Base-by-base conservation (phyloP, 1,140 invertebrate genomes). In the Drosophila parabipectinata region DNA sequence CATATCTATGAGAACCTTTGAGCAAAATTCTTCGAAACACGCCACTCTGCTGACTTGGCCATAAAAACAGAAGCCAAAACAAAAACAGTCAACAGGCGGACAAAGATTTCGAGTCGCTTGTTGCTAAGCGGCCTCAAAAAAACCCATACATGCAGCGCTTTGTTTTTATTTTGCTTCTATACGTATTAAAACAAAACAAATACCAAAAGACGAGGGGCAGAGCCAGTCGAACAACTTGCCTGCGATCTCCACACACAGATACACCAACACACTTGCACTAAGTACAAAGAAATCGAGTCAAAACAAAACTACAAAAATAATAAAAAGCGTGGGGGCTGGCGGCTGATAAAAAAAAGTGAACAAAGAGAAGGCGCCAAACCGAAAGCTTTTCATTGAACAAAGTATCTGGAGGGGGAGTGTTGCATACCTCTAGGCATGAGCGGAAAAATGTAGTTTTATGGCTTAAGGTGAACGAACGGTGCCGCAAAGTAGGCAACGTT, bases 281-380 rank as follows among this genome's bases (percentile, higher is more conserved):
- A 44, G 15, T 14, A 15, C 15, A 51, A 62, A 66, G 68, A 87
- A 79, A 83, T 53, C 60, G 79, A 79, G 60, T 61, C 83, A 87
- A 83, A 87, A 87, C 83, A 87, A 87, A 87, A 89, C 59, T 53
- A 77, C 72, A 88, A 87, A 79, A 88, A 87, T 77, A 87, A 53
- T 77, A 34, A 51, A 14, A 10, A 52, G 21, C 0, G 14, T 15
- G 32, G 18, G 4, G 15, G 7, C 15, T 9, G 0, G 1, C n/a
- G 8, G 8, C 15, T 57, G 60, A 79, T 61, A 61, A 56, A 66
- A 57, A 66, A 50, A 55, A 55, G 4, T 32, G 15, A 76, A 62
- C 66, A 77, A 77, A 79, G 7, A 39, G 30, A 37, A 24, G 18
- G 4, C 34, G 34, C 34, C 34, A 37, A 37, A 37, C 34, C 4